Evolutionary conservation across 2,888 invertebrate species (phyloP).

Genomic region (Amiota minor): DNA sequence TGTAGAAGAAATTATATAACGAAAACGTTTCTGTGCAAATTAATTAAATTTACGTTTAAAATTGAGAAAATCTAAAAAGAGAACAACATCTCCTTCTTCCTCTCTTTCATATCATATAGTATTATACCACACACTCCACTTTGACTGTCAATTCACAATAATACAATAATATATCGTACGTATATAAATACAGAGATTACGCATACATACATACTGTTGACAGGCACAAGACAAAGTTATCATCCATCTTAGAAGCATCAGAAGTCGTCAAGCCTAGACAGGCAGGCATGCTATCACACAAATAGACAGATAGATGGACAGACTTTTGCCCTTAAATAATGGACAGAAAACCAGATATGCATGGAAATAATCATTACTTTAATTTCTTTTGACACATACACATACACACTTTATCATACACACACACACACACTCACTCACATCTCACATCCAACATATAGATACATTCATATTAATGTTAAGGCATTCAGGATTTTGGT

Average conservation of each 20-base stretch:
- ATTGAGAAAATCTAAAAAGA: no score
- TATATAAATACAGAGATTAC: constrained; percentile 16
- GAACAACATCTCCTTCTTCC: no score
- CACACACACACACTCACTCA: not conserved
- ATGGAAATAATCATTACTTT: constrained; percentile 43
- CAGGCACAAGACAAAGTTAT: constrained; percentile 20
- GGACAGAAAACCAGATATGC: not conserved
- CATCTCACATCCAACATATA: not conserved
- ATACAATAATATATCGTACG: not conserved
- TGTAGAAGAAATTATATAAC: not conserved
- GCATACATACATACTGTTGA: constrained; percentile 15
- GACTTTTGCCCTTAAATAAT: no score
- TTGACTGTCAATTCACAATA: no score
- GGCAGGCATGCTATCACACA: no score
- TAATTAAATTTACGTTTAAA: constrained; percentile 55
- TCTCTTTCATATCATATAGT: no score
- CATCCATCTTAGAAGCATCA: constrained; percentile 20
- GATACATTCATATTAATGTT: not conserved
- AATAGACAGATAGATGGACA: not conserved
- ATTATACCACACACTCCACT: no score
- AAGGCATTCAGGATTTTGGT: not conserved
- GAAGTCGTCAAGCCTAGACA: not conserved
- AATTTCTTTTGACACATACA: constrained; percentile 56
- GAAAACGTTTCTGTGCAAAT: constrained; percentile 44
- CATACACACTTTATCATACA: constrained; percentile 39